Evolutionary conservation across 1,140 invertebrate genomes (phyloP), one percentile per base, ranked within the genome.

Genomic region (Eurosta solidaginis): DNA sequence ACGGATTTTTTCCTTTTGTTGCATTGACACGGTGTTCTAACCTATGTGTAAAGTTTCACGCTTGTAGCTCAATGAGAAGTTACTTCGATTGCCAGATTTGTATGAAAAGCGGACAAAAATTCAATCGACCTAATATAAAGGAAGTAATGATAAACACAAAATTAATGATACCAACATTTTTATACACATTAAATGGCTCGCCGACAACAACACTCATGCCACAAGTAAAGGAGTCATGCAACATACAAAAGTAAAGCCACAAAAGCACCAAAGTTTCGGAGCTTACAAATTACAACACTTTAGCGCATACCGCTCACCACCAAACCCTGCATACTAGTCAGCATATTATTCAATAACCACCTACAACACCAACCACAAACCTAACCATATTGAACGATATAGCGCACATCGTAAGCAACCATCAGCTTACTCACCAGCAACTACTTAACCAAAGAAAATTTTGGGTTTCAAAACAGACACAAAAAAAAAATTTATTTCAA

Each of bases 231-330:
- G 59, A 9, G 59, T 29, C 59, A 40, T 68, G 59, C 59, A 20
- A 40, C 59, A 68, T 9, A 20, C 27, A 68, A 52, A 9, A 36
- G 33, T 40, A 68, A 40, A 68, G 10, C 17, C 33, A 40, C n/a
- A n/a, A n/a, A n/a, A 36, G 40, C 29, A 29, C 29, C 59, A 42
- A 10, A n/a, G 59, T 3, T 68, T n/a, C n/a, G 29, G 59, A 29
- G 59, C 27, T 5, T 68, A 68, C 59, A 68, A 68, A 68, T 68
- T 68, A 20, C 59, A 68, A 68, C 59, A 68, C 59, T 68, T 68
- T 68, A 68, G 33, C 33, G 33, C 33, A 36, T n/a, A 27, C 36
- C 59, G 20, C n/a, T 20, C 59, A 68, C 33, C 59, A 22, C n/a
- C 59, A 40, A 29, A 68, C 59, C 59, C 59, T n/a, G 59, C 59